Conservation (phyloP, 2,797 vertebrate species). For the Heteromormyrus szaboi region DNA sequence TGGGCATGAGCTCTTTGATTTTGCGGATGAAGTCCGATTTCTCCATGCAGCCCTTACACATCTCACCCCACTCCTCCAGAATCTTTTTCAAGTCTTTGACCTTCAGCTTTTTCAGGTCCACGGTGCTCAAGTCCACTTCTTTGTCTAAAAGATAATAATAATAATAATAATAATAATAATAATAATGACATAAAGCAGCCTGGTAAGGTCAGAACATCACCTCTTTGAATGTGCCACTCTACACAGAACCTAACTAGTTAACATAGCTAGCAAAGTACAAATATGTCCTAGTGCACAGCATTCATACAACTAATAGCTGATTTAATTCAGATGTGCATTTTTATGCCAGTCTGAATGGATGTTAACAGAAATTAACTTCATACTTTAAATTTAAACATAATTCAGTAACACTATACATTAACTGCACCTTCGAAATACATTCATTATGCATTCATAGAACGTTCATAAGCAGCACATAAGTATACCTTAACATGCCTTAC, state of each 20-base stretch:
- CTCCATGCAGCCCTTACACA: constrained; percentile 90
- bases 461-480: neutral
- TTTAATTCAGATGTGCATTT: neutral
- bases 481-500: neutral
- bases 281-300: neutral
- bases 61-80: constrained; percentile 91
- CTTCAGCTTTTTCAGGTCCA: constrained; percentile 88
- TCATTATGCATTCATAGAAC: neutral
- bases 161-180: too few relatives aligned
- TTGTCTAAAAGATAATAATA: constrained; percentile 64
- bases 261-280: neutral
- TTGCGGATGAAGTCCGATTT: constrained; percentile 94
- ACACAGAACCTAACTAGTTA: neutral
- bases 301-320: neutral
- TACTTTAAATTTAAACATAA: neutral
- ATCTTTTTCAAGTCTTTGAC: constrained; percentile 96
- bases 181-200: neutral
- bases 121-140: constrained; percentile 85
- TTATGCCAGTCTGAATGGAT: neutral
- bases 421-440: neutral
- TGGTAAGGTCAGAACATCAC: neutral
- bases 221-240: neutral
- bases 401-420: neutral
- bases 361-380: neutral
- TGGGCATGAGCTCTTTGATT: constrained; percentile 94